phyloP scores from a whole-genome alignment of 2,888 invertebrate species.

The Plebejus melissa region DNA sequence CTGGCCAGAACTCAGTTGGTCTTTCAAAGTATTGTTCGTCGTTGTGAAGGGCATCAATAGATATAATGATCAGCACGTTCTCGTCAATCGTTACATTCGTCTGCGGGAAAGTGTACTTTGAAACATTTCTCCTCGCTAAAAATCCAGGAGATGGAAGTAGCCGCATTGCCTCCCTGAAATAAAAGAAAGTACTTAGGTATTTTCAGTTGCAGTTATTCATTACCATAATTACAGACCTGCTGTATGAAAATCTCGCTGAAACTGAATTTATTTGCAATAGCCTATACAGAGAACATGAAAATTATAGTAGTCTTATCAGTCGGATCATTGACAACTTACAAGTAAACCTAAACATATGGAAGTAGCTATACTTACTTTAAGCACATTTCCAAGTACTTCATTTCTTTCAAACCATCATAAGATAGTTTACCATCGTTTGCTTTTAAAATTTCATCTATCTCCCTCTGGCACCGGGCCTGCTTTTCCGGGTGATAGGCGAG shows the following conservation, averaged over 20 bases:
- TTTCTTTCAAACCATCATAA: conserved; percentile 41
- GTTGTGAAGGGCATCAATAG: conserved; percentile 47
- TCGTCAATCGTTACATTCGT: conserved; percentile 44
- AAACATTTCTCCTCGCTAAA: conserved; percentile 36
- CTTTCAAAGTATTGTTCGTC: conserved; percentile 54
- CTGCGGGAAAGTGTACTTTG: conserved; percentile 38
- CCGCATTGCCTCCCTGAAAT: conserved; percentile 36
- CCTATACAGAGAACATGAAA: too few species aligned
- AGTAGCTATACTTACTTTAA: conserved; percentile 31
- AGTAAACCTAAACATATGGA: too few species aligned
- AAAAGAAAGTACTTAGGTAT: background rate
- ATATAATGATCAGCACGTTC: conserved; percentile 42
- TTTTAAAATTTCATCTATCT: conserved; percentile 39
- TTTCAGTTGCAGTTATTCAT: background rate
- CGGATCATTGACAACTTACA: too few species aligned
- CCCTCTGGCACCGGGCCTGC: conserved; percentile 39
- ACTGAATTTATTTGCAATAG: too few species aligned
- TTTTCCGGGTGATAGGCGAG: conserved; percentile 38
- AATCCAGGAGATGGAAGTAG: conserved; percentile 39
- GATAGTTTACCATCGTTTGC: conserved; percentile 39
- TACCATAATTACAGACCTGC: too few species aligned
- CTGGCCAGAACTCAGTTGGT: conserved; percentile 52
- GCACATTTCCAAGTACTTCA: conserved; percentile 39
- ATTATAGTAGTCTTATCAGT: too few species aligned
- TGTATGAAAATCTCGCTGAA: too few species aligned